Percentiles rank a stretch among this genome's conserved stretches.
These are phyloP conservation scores for Trichacis sp. DNA, from an alignment of 2,888 invertebrate species.

Conservation along the genomic window DNA sequence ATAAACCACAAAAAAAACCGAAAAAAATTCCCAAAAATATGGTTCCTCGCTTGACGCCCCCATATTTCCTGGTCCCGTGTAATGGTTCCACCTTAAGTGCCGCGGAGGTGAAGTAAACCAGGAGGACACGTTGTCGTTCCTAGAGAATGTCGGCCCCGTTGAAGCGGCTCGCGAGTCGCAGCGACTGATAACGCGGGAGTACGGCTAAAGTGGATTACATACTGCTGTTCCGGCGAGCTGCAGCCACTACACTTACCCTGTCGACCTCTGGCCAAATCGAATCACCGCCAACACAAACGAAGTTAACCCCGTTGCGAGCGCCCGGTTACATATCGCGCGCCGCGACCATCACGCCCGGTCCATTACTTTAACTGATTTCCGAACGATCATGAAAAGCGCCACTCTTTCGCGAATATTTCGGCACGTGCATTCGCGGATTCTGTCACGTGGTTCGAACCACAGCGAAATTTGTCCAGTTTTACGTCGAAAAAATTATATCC, in stretches of 20 bases:
- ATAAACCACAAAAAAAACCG: no score
- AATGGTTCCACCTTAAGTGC: background rate
- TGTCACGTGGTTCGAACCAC: no score
- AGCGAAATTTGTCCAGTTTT: no score
- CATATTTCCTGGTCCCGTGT: no score
- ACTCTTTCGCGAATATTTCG: no score
- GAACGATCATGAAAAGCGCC: no score
- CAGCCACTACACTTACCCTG: slow-evolving; percentile 41
- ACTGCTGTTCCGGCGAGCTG: slow-evolving; percentile 39
- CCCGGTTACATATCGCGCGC: slow-evolving; percentile 26
- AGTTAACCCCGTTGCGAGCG: slow-evolving; percentile 49
- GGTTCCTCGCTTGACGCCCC: no score
- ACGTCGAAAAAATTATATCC: no score
- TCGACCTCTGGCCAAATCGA: slow-evolving; percentile 60
- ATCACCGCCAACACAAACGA: slow-evolving; percentile 61
- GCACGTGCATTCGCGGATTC: no score
- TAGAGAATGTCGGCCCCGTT: slow-evolving; percentile 35
- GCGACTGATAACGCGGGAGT: slow-evolving; percentile 42
- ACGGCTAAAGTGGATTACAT: slow-evolving; percentile 63
- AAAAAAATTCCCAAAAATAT: no score
- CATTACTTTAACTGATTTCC: no score
- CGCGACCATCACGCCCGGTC: no score
- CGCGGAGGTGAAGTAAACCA: slow-evolving; percentile 11
- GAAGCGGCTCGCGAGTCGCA: slow-evolving; percentile 30
- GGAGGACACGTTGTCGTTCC: slow-evolving; percentile 21